Conservation (phyloP, 1,140 invertebrate genomes). For the Lordiphosa collinella region DNA sequence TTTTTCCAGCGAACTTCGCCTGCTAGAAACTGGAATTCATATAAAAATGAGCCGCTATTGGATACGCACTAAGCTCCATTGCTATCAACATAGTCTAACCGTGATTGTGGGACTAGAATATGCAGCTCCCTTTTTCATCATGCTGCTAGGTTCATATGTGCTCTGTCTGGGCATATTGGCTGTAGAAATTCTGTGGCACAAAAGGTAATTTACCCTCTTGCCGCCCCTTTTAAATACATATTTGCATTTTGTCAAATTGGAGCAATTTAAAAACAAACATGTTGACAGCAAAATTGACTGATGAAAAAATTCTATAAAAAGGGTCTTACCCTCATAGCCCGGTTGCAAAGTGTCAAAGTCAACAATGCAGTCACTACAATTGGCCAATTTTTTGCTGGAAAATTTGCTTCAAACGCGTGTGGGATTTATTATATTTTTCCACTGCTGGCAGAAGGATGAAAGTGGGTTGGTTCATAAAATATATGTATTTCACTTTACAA, state of each 20-base stretch:
- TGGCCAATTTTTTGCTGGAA: conserved; percentile 63
- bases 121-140: conserved; percentile 51
- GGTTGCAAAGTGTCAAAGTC: conserved; percentile 13
- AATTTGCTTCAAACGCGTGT: conserved; percentile 55
- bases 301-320: conserved; percentile 29
- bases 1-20: conserved; percentile 37
- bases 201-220: not conserved
- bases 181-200: conserved; percentile 53
- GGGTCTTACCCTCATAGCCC: not conserved
- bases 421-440: conserved; percentile 52
- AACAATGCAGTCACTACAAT: conserved; percentile 51
- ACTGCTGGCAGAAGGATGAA: conserved; percentile 63
- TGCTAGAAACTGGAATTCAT: conserved; percentile 57
- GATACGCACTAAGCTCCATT: conserved; percentile 49
- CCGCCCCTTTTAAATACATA: not conserved
- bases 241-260: conserved; percentile 6
- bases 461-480: conserved; percentile 11
- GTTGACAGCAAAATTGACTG: conserved; percentile 46
- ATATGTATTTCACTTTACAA: too few relatives aligned
- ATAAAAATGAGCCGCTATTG: conserved; percentile 48
- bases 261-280: conserved; percentile 60
- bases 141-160: conserved; percentile 37
- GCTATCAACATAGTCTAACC: conserved; percentile 53
- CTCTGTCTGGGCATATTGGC: conserved; percentile 45
- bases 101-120: conserved; percentile 59